Conservation (phyloP, 2,888 invertebrate genomes). For the Rhimphoctona megacephalus region DNA sequence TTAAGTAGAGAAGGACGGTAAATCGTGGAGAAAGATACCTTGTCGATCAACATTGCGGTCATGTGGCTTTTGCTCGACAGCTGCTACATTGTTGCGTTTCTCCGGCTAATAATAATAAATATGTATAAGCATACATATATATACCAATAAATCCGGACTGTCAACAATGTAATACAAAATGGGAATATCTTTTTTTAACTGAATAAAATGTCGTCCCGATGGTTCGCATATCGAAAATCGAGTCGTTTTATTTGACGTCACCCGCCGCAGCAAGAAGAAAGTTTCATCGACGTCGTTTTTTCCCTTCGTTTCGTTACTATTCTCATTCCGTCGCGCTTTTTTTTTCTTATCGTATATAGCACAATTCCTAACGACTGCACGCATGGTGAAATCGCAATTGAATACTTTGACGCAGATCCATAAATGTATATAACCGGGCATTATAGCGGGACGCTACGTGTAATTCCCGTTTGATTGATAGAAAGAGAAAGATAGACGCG, state of each 20-base stretch:
- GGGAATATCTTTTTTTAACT: constrained; percentile 20
- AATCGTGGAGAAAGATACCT: constrained; percentile 46
- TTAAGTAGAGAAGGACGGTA: constrained; percentile 9
- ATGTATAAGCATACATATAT: background rate
- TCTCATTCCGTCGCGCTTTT: background rate
- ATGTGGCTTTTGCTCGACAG: constrained; percentile 49
- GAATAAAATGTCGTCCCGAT: constrained; percentile 15
- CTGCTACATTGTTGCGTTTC: constrained; percentile 49
- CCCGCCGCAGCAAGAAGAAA: constrained; percentile 40
- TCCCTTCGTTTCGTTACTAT: constrained; percentile 13
- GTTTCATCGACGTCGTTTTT: constrained; percentile 27
- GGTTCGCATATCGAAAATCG: constrained; percentile 21
- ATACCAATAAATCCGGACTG: background rate
- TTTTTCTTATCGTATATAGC: constrained; percentile 15
- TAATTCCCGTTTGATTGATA: constrained; percentile 3
- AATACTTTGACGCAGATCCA: constrained; percentile 2
- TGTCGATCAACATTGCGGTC: constrained; percentile 57
- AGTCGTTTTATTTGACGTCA: constrained; percentile 44
- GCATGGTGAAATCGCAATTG: constrained; percentile 55
- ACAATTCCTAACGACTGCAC: constrained; percentile 29
- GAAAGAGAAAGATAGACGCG: background rate
- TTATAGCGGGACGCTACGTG: background rate
- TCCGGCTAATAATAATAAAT: background rate
- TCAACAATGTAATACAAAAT: constrained; percentile 14
- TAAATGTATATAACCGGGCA: background rate